Evolutionary conservation across 2,113 vertebrate species (phyloP), one percentile per base, ranked within the genome.

Genomic region (Prionailurus bengalensis): DNA sequence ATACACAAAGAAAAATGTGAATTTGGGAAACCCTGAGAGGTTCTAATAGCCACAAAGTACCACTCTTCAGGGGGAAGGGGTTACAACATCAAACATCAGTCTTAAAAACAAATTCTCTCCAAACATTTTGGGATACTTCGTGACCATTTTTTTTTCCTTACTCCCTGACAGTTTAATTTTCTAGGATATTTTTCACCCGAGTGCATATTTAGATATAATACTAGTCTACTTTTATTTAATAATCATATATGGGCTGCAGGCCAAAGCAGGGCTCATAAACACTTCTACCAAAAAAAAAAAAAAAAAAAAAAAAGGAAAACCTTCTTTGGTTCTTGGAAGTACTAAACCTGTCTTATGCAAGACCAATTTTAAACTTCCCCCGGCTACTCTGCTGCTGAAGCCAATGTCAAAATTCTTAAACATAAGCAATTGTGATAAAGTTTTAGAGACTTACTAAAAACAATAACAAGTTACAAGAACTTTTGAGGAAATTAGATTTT

Each of bases 261-360:
- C 42, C 76, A 95, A 96, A 91, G 7, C 27, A 74, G 36, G 25
- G 42, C 61, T 92, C 96, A 85, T 55, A 48, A 91, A 81, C 17
- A 89, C 36, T 89, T 93, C 58, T 25, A 36, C 53, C 7, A 48
- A 12, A 39, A 71, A 73, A 71, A 39, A 39, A 15, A 48, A 11
- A 48, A 11, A 73, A 73, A 39, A 39, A 83, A 87, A 53, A 91
- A 63, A 82, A 95, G 42, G 51, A 65, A 8, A 61, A 63, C 25
- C 27, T 88, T 81, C 15, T 14, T 19, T 2, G 29, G 68, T 82
- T 94, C 78, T 81, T 94, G 63, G 89, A 73, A 90, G 23, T n/a
- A 42, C 19, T 83, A 66, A 71, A 58, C 4, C 7, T 82, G 55
- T 79, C 65, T 90, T 96, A 25, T 14, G 70, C 12, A 85, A 92